Evolutionary conservation across 2,888 invertebrate genomes (phyloP), one percentile per base, ranked within the genome.

Genomic region (Adelognathus sp.): DNA sequence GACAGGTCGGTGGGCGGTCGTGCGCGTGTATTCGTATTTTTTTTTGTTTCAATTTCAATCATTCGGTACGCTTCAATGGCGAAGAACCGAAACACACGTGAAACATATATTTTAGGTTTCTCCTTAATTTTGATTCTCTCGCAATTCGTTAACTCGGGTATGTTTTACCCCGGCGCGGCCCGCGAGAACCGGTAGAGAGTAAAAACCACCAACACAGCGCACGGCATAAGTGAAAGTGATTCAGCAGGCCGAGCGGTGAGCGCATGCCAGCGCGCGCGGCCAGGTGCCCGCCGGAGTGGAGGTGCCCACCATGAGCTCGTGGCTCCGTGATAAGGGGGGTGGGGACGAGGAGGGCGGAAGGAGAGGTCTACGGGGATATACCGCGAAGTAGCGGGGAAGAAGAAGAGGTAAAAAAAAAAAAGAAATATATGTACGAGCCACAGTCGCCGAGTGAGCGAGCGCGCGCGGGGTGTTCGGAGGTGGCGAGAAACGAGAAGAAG

Each of bases 171-270:
- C 64, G 66, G 50, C 31, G 63, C 69, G 66, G 44, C 21, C n/a
- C 60, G 77, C 71, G 24, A 39, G 56, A 71, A 66, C 76, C 69
- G 79, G 63, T 80, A 76, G 78, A 74, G 74, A 78, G 82, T 82
- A 77, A 80, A n/a, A n/a, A 73, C 80, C 79, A 88, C 86, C 86
- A 84, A 87, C 88, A 87, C 86, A 87, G 84, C 84, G 86, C 88
- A 86, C 87, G 88, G 89, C 86, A 87, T 88, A 90, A 90, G 90
- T 90, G 90, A 90, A 90, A 90, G 90, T 90, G 90, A 90, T 83
- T 81, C 77, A 80, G 81, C 81, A 58, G 64, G 64, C 64, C 66
- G n/a, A 56, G 33, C 64, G 61, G 46, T n/a, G 61, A 58, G 80
- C 79, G 79, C 77, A 75, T 76, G 81, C 81, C 79, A 80, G 83